Evolutionary conservation across 2,888 invertebrate species (phyloP), one percentile per base, ranked within the genome.

Genomic region (Tribolium freemani): DNA sequence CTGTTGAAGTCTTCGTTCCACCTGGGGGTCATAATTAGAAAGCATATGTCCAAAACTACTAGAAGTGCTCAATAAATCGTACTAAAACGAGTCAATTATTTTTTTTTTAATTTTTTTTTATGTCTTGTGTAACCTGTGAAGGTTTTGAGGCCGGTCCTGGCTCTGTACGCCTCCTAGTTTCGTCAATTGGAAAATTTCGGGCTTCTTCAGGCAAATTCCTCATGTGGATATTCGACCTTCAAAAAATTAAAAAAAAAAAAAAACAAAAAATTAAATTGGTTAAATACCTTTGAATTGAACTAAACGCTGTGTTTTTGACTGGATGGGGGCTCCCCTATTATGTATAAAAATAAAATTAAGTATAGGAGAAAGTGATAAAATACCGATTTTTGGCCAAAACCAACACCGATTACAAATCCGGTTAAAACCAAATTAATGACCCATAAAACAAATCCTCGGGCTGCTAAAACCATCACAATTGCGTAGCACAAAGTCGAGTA

Each of bases 371-470:
- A n/a, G 9, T 6, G 38, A 38, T 5, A n/a, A 38, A 38, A 38
- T 38, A 38, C 38, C 38, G 2, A 38, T 38, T 31, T 31, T 31
- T 6, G 8, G 38, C 8, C 38, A 8, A 5, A 8, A 38, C 38
- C 5, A 38, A 3, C n/a, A 6, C 38, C 8, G 1, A 38, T 38
- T 1, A 38, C n/a, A 38, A 38, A 38, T 38, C 38, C 38, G 11
- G 38, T 31, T 3, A 56, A 11, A 11, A 56, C 9, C 9, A 31
- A 2, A 56, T 56, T 56, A n/a, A 56, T 38, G 5, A 56, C 30
- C 56, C 56, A 56, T 13, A 56, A 11, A 38, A 56, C 13, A 56
- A 56, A 56, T 31, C 56, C 56, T 5, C 38, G 3, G 5, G 56
- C 56, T 31, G 56, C 56, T 56, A 56, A 13, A 8, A 56, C 56